phyloP scores from a whole-genome alignment of 92 coral and sea anemone species.

The Parazoanthus darwini region DNA sequence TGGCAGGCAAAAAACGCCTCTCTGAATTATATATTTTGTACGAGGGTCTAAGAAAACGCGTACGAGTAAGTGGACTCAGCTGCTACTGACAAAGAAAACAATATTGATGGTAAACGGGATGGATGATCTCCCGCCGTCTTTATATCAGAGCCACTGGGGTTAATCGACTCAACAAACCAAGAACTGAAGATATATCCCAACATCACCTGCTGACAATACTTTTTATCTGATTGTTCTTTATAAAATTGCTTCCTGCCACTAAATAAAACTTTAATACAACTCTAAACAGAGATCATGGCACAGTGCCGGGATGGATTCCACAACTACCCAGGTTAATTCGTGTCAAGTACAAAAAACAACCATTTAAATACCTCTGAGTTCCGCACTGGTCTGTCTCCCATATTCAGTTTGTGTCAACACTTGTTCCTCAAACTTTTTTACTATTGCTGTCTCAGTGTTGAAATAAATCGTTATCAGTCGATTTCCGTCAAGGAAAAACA shows the following conservation, averaged over 20 bases:
- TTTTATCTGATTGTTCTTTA: neutral
- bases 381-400: neutral
- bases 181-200: neutral
- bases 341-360: neutral
- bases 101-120: neutral
- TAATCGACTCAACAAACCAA: slow-evolving; percentile 6
- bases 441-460: neutral
- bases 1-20: neutral
- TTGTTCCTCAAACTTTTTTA: neutral
- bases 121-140: neutral
- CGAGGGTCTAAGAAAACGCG: neutral
- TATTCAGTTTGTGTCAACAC: neutral
- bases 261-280: slow-evolving; percentile 7
- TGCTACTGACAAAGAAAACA: neutral
- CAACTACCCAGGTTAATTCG: neutral
- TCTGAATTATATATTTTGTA: neutral
- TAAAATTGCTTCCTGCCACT: neutral
- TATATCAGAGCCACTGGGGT: neutral
- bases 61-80: neutral
- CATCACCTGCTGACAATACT: slow-evolving; percentile 1
- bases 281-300: neutral
- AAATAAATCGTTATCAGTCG: neutral
- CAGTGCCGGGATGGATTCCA: neutral
- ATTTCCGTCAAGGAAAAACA: neutral
- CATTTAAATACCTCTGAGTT: no score